phyloP scores from a whole-genome alignment of 2,797 vertebrate species.

The Schizopygopsis malacanthus region DNA sequence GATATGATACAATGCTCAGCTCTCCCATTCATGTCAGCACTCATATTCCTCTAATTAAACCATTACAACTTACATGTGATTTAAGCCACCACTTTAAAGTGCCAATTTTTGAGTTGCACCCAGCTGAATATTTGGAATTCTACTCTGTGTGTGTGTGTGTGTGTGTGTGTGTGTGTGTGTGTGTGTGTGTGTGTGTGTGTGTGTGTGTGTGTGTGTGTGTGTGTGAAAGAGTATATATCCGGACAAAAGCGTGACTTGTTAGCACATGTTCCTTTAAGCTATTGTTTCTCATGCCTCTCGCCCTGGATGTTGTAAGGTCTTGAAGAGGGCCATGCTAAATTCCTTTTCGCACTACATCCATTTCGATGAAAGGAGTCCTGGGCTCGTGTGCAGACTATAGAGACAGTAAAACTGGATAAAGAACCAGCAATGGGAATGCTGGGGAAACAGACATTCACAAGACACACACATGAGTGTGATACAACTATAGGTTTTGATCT shows the following conservation, averaged over 20 bases:
- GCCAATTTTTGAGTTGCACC: constrained; percentile 60
- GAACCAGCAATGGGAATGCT: not conserved
- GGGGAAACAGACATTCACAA: constrained; percentile 19
- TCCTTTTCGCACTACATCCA: constrained; percentile 53
- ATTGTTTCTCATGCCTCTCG: constrained; percentile 65
- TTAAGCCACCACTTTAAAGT: constrained; percentile 65
- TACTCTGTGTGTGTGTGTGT: constrained; percentile 43
- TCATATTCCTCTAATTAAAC: constrained; percentile 73
- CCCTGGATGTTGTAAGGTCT: constrained; percentile 61
- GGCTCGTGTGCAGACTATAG: constrained; percentile 12
- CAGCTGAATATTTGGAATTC: constrained; percentile 61
- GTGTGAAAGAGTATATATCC: constrained; percentile 23
- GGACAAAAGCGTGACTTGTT: constrained; percentile 69
- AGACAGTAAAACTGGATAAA: constrained; percentile 14
- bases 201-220: constrained; percentile 37
- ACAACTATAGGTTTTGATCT: not conserved
- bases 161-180: constrained; percentile 38
- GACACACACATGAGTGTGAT: not conserved
- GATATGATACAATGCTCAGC: constrained; percentile 60
- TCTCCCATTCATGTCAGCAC: constrained; percentile 64
- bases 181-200: constrained; percentile 44
- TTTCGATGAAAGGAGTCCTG: constrained; percentile 36
- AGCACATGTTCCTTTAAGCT: constrained; percentile 66
- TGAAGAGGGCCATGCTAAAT: constrained; percentile 62
- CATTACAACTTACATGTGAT: constrained; percentile 72